Percentiles rank a stretch among this genome's conserved stretches.
phyloP scores from a whole-genome alignment of 2,113 vertebrate species.

The Rallus limicola region DNA sequence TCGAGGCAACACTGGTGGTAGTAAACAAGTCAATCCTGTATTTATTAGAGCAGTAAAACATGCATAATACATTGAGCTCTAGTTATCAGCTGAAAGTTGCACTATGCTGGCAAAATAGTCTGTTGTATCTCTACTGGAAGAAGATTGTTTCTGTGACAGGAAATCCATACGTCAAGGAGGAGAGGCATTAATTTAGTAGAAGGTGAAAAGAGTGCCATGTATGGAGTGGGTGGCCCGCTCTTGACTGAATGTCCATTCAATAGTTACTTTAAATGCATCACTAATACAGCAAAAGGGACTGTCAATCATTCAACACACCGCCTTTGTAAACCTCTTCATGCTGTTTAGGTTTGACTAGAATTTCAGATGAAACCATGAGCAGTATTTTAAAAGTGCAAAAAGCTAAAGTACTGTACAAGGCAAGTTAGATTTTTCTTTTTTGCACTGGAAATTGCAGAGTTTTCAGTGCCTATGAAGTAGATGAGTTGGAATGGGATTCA shows the following conservation, averaged over 20 bases:
- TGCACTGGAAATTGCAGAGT: background rate
- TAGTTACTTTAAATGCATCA: slow-evolving; percentile 38
- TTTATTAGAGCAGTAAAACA: slow-evolving; percentile 69
- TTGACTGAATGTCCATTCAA: slow-evolving; percentile 11
- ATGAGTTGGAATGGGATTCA: background rate
- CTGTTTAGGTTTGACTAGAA: slow-evolving; percentile 13
- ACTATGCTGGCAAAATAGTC: slow-evolving; percentile 41
- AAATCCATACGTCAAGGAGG: slow-evolving; percentile 63
- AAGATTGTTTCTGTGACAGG: slow-evolving; percentile 61
- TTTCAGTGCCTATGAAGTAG: background rate
- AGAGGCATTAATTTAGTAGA: slow-evolving; percentile 48
- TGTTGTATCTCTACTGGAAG: slow-evolving; percentile 16
- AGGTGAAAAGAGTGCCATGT: slow-evolving; percentile 57
- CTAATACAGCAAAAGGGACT: slow-evolving; percentile 21
- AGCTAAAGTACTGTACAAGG: background rate
- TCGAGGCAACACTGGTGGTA: slow-evolving; percentile 34
- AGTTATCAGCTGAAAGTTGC: slow-evolving; percentile 62
- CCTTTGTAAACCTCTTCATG: slow-evolving; percentile 30
- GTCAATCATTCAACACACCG: background rate
- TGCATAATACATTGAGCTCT: slow-evolving; percentile 66
- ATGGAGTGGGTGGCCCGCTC: background rate
- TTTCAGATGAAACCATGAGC: background rate
- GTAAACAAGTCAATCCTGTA: slow-evolving; percentile 75
- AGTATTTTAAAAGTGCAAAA: slow-evolving; percentile 4
- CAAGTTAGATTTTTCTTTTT: background rate